Evolutionary conservation across 2,888 invertebrate genomes (phyloP), one percentile per base, ranked within the genome.

Genomic region (Pollenia angustigena): DNA sequence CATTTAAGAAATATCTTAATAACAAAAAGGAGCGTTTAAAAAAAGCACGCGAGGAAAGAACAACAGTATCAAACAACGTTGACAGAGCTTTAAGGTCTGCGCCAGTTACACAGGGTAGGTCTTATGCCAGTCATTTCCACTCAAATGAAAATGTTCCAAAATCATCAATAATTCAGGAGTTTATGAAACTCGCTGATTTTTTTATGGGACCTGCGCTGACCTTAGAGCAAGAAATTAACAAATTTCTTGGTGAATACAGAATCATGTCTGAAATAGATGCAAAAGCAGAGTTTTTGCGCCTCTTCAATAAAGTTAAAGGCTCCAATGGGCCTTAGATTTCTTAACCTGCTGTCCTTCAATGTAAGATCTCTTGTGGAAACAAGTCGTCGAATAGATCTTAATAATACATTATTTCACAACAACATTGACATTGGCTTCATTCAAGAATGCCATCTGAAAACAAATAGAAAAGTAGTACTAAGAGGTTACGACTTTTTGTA

Each of bases 371-470:
- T 68, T 14, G 12, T 68, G 2, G 48, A 18, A 18, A 66, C 12
- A 12, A 6, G 46, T 66, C 66, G 66, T 10, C 50, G 32, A 46
- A 68, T 68, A 48, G 69, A 54, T 42, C 69, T 69, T 16, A 10
- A 16, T 16, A 69, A 69, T 40, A 54, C 16, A 11, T 11, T 69
- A 50, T 7, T 52, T 40, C 42, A n/a, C 11, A 62, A 62, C 42
- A 75, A 75, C 23, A 62, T 75, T 75, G 62, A 75, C 40, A 62
- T 75, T 32, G 71, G 44, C 11, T 72, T 72, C n/a, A 56, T 72
- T 4, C 56, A 72, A 44, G 71, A 72, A 23, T 71, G 75, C 11
- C 75, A 62, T 18, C 62, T 75, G 14, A 12, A 11, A 23, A 56
- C 11, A 56, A 54, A 54, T 40, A 32, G 12, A 54, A 54, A 56